phyloP scores from a whole-genome alignment of 2,113 vertebrate species.

The Leucosticte australis region DNA sequence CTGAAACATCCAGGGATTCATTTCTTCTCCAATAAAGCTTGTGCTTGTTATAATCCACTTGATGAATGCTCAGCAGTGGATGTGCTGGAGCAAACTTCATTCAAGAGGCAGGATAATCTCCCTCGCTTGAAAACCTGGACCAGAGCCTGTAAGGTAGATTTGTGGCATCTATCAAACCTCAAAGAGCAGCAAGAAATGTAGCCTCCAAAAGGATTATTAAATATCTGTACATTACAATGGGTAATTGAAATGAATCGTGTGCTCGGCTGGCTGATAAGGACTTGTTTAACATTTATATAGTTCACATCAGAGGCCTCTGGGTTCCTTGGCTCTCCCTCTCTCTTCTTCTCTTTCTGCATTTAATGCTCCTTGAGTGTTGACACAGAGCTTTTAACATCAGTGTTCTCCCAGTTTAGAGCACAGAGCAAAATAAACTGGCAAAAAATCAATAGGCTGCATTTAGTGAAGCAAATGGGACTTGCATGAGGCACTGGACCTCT shows the following conservation, averaged over 20 bases:
- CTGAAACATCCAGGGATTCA: background rate
- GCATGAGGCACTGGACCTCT: conserved; percentile 54
- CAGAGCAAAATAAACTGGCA: conserved; percentile 63
- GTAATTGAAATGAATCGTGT: conserved; percentile 44
- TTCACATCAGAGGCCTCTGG: conserved; percentile 38
- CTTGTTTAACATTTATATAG: conserved; percentile 65
- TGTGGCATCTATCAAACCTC: conserved; percentile 48
- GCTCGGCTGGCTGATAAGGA: conserved; percentile 13
- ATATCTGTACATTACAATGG: conserved; percentile 46
- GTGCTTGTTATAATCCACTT: background rate
- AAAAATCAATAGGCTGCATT: conserved; percentile 67
- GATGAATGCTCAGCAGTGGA: background rate
- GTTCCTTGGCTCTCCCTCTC: background rate
- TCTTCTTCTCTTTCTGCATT: background rate
- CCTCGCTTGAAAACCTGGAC: conserved; percentile 9
- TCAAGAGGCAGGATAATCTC: conserved; percentile 44
- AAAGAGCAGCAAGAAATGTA: conserved; percentile 57
- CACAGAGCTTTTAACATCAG: conserved; percentile 48
- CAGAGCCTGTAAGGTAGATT: conserved; percentile 38
- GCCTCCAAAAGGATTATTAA: conserved; percentile 57
- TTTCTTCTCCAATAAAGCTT: background rate
- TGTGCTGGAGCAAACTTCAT: background rate
- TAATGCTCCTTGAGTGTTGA: conserved; percentile 56
- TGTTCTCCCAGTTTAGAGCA: conserved; percentile 57
- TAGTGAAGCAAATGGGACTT: conserved; percentile 66